Base-by-base conservation (phyloP, 2,113 vertebrate species). In the Carlito syrichta region DNA sequence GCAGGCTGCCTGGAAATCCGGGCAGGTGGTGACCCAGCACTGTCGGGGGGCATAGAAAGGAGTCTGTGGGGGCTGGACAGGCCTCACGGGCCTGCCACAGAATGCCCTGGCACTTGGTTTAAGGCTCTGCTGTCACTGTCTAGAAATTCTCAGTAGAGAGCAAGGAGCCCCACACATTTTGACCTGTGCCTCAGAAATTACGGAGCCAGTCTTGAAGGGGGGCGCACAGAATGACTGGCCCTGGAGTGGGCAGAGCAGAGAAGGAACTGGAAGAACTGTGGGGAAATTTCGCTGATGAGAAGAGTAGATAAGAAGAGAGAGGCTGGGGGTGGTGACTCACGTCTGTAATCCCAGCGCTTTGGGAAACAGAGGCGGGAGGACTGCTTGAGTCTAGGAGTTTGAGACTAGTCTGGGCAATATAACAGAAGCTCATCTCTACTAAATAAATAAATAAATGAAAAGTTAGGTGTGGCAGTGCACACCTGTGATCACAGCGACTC, bases 1-100 rank as follows among this genome's bases (percentile, higher is more conserved):
- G 32, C 54, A 92, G 11, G 52, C 38, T 82, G 71, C 2, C 2
- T 40, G 68, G 77, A 91, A 93, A 88, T 32, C 62, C 40, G 16
- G 20, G 38, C 27, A 25, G 43, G 35, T 30, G 40, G 38, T 5
- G 19, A 9, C 13, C 3, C 27, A 66, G 40, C 13, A 22, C 4
- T 35, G 1, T 0, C 0, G 4, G 10, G n/a, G n/a, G n/a, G n/a
- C n/a, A 16, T 22, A 20, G 4, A 22, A 38, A 19, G 3, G 25
- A 69, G 23, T 5, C 0, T 54, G 1, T 2, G 0, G 9, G 12
- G 13, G 20, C 38, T 22, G 6, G 45, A 11, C 48, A 27, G 60
- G 43, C 12, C 45, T 38, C 60, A 5, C 4, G 7, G 43, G 22
- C 4, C 0, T 8, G 19, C 1, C 1, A 32, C 48, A 38, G 56